Evolutionary conservation across 2,113 vertebrate genomes (phyloP).

Genomic region (Leptobrachium leishanense): DNA sequence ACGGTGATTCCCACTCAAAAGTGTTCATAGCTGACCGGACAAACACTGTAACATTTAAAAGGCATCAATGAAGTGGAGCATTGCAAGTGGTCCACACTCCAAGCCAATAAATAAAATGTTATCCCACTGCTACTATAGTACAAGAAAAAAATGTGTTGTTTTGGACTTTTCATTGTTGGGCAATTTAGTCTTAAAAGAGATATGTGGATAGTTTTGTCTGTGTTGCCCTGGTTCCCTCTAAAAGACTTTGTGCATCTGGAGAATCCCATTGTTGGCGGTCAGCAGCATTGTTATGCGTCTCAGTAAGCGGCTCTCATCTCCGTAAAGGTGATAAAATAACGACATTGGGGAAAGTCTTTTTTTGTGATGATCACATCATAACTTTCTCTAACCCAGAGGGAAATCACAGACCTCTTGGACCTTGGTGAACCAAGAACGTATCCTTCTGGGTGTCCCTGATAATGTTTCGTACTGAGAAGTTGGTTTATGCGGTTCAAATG

Average conservation of each 20-base stretch:
- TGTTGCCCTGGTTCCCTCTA: conserved; percentile 38
- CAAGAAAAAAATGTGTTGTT: conserved; percentile 41
- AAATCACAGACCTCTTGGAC: conserved; percentile 1
- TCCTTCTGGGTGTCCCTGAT: background rate
- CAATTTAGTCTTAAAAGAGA: conserved; percentile 47
- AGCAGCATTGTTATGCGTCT: conserved; percentile 24
- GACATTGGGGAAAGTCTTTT: conserved; percentile 13
- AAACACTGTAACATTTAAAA: conserved; percentile 42
- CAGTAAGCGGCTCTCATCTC: conserved; percentile 28
- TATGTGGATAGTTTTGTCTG: conserved; percentile 40
- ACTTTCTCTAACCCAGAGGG: background rate
- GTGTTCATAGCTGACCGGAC: conserved; percentile 43
- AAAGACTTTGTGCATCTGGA: conserved; percentile 28
- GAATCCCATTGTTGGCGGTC: conserved; percentile 38
- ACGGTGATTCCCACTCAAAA: conserved; percentile 32
- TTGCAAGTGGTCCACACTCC: conserved; percentile 39
- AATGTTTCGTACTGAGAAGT: background rate
- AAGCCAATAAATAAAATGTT: conserved; percentile 38
- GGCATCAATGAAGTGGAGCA: conserved; percentile 35
- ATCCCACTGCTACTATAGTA: conserved; percentile 37
- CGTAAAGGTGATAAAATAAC: conserved; percentile 38
- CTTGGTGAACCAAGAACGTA: conserved; percentile 3
- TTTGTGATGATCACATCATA: conserved; percentile 17
- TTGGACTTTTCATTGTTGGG: conserved; percentile 39
- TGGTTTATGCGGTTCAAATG: background rate